These are phyloP conservation scores for Pegea sp. DNA, from an alignment of 23 tunicate species.

Conservation along the genomic window DNA sequence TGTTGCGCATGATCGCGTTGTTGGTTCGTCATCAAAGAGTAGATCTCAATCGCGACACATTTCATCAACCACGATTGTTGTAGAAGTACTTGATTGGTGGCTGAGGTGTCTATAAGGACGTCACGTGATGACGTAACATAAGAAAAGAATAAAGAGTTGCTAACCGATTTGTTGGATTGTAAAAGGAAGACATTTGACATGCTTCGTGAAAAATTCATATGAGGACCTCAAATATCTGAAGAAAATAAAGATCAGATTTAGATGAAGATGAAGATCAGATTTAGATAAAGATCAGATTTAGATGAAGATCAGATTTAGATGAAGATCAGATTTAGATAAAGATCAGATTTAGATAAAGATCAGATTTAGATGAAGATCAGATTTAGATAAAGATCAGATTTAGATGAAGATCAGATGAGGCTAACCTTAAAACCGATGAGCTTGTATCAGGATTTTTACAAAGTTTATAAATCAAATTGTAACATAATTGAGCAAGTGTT, in stretches of 20 bases:
- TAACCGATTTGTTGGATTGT: conserved; percentile 5
- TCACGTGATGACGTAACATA: too few species aligned
- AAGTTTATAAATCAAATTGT: conserved; percentile 39
- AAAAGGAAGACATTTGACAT: conserved; percentile 53
- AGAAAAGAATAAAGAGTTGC: too few species aligned
- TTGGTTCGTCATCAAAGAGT: conserved; percentile 35
- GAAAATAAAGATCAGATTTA: too few species aligned
- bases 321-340: too few species aligned
- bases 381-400: too few species aligned
- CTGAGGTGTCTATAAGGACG: too few species aligned
- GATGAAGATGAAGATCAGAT: too few species aligned
- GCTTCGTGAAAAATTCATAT: conserved; percentile 53
- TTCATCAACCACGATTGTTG: conserved; percentile 80
- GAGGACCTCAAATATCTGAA: conserved; percentile 77
- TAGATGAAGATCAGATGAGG: too few species aligned
- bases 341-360: too few species aligned
- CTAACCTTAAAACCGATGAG: conserved; percentile 34
- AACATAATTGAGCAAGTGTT: conserved; percentile 46
- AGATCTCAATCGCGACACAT: conserved; percentile 59
- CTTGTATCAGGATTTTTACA: conserved; percentile 32
- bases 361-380: too few species aligned
- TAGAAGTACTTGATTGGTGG: conserved; percentile 20
- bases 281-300: too few species aligned
- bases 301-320: too few species aligned
- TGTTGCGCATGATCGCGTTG: conserved; percentile 67